phyloP scores from a whole-genome alignment of 2,113 vertebrate species.

The Sturnus vulgaris region DNA sequence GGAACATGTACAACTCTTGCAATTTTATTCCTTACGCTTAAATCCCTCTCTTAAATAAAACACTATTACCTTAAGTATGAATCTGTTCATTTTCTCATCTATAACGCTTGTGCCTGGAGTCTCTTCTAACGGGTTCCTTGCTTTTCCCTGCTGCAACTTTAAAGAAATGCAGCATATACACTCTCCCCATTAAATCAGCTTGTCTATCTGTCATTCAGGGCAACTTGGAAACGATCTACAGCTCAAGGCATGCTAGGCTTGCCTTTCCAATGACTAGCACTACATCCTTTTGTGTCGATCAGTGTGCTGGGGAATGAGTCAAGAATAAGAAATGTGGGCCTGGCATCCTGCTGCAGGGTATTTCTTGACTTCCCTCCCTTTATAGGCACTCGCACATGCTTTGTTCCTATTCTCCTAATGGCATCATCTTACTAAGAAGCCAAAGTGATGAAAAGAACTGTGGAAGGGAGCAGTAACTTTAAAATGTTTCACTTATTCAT shows the following conservation, averaged over 20 bases:
- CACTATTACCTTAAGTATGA: not conserved
- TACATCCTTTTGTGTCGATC: not conserved
- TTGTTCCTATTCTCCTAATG: not conserved
- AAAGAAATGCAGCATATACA: not conserved
- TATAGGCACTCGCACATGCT: not conserved
- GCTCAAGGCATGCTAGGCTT: not conserved
- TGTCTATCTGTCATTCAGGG: not conserved
- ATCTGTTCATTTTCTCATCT: not conserved
- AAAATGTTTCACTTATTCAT: not conserved
- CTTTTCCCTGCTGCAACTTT: not conserved
- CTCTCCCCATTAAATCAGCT: not conserved
- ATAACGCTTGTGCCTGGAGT: not conserved
- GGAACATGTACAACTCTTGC: rapidly evolving
- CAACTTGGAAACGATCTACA: not conserved
- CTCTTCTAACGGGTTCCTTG: not conserved
- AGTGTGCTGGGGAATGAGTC: not conserved
- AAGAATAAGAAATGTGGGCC: not conserved
- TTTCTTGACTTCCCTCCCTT: not conserved
- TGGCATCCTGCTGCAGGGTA: not conserved
- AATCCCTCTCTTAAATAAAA: not conserved
- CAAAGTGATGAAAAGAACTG: not conserved
- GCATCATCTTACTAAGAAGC: not conserved
- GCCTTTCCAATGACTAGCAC: not conserved
- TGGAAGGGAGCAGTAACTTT: not conserved
- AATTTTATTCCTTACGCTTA: not conserved